These are phyloP conservation scores for Aspidiotus destructor DNA, from an alignment of 2,888 invertebrate genomes.

Conservation along the genomic window DNA sequence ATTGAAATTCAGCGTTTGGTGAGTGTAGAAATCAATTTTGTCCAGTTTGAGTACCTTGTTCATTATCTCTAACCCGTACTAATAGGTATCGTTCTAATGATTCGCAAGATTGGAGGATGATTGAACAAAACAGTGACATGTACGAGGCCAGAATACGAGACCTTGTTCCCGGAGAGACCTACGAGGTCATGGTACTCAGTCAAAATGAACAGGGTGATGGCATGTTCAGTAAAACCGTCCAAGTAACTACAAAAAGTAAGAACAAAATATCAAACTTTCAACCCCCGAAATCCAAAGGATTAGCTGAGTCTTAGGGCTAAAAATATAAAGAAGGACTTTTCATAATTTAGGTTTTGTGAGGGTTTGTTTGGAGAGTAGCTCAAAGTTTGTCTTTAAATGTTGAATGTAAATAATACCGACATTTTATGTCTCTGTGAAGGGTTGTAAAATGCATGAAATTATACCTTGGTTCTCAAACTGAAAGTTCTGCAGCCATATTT, in stretches of 20 bases:
- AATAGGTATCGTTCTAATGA: constrained; percentile 59
- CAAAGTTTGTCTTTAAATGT: too few species aligned
- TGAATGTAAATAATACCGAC: too few species aligned
- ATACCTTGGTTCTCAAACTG: too few species aligned
- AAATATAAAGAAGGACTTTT: neutral
- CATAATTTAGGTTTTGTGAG: neutral
- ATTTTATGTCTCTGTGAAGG: too few species aligned
- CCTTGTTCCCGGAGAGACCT: constrained; percentile 64
- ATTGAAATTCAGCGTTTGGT: constrained; percentile 77
- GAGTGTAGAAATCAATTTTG: constrained; percentile 34
- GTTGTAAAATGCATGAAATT: too few species aligned
- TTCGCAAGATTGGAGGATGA: constrained; percentile 72
- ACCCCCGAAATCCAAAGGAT: neutral
- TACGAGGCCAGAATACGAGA: constrained; percentile 66
- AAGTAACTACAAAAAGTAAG: constrained; percentile 57
- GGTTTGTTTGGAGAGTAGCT: too few species aligned
- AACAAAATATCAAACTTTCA: neutral
- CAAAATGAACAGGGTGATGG: constrained; percentile 81
- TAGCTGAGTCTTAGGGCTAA: neutral
- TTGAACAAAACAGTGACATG: constrained; percentile 59
- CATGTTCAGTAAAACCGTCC: constrained; percentile 75
- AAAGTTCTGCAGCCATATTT: too few species aligned
- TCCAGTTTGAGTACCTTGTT: neutral
- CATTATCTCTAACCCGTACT: neutral
- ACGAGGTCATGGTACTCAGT: constrained; percentile 83